Evolutionary conservation across 1,140 invertebrate genomes (phyloP).

Genomic region (Caenorhabditis tropicalis): DNA sequence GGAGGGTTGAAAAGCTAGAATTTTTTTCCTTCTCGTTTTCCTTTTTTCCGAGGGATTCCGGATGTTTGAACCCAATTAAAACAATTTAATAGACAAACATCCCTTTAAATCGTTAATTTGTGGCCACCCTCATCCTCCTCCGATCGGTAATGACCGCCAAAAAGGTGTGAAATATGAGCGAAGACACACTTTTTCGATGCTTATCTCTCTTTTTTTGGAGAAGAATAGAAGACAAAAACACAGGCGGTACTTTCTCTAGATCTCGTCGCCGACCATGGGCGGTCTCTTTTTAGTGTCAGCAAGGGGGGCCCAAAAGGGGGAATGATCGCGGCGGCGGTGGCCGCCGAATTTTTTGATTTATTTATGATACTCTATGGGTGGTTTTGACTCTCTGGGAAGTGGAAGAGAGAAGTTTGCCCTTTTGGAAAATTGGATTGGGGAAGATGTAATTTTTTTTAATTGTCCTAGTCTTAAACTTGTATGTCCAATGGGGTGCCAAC

Average conservation of each 20-base stretch:
- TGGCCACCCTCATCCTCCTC: too few relatives aligned
- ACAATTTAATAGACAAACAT: too few relatives aligned
- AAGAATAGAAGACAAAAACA: conserved; percentile 22
- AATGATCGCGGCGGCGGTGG: not conserved
- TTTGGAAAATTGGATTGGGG: not conserved
- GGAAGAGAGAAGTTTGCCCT: not conserved
- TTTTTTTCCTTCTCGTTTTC: too few relatives aligned
- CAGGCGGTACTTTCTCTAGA: conserved; percentile 10
- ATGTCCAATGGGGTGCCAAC: too few relatives aligned
- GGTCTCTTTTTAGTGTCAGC: conserved; percentile 34
- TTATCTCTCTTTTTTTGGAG: not conserved
- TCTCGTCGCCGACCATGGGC: too few relatives aligned
- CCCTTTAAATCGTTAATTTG: too few relatives aligned
- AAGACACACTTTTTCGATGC: conserved; percentile 31
- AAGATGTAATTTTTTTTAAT: not conserved
- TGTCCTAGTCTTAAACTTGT: not conserved
- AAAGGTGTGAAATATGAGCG: conserved; percentile 22
- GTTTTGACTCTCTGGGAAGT: not conserved
- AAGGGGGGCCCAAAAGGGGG: too few relatives aligned
- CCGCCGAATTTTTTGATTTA: conserved; percentile 29
- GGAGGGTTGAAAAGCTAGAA: too few relatives aligned
- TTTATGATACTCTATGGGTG: not conserved
- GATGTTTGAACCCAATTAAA: too few relatives aligned
- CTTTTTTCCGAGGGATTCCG: too few relatives aligned
- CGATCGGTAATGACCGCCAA: conserved; percentile 19